Evolutionary conservation across 2,113 vertebrate species (phyloP).

Genomic region (Junco hyemalis): DNA sequence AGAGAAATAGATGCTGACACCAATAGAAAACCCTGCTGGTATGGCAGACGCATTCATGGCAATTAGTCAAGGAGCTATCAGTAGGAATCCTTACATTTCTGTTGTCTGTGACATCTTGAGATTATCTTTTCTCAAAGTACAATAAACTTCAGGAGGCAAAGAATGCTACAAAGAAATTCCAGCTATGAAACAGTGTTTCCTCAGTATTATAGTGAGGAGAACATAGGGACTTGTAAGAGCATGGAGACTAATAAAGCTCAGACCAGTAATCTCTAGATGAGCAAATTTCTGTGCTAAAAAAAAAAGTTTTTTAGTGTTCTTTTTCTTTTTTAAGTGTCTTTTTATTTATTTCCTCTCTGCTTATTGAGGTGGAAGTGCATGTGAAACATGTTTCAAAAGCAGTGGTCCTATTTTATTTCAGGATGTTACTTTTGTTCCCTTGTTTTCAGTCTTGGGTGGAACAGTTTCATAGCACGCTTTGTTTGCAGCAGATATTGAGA

Average conservation of each 20-base stretch:
- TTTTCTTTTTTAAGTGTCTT: background rate
- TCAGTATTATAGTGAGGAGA: background rate
- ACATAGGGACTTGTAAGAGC: background rate
- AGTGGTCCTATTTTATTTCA: background rate
- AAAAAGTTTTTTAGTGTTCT: background rate
- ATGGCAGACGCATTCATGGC: background rate
- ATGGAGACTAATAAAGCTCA: background rate
- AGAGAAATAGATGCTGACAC: conserved; percentile 2
- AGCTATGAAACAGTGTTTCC: background rate
- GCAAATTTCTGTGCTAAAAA: background rate
- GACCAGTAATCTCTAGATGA: background rate
- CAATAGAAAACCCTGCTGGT: background rate
- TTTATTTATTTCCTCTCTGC: background rate
- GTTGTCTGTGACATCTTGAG: conserved; percentile 30
- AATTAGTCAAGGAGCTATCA: conserved; percentile 50
- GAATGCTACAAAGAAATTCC: background rate
- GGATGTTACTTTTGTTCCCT: background rate
- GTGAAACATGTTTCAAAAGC: background rate
- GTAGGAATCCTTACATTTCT: conserved; percentile 25
- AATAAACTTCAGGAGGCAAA: background rate
- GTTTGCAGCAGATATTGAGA: background rate
- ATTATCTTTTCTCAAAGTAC: background rate
- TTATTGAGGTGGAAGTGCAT: background rate
- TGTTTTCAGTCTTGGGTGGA: background rate
- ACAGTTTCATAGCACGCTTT: background rate